These are phyloP conservation scores for Lycaon pictus DNA, from an alignment of 2,113 vertebrate species.

Conservation along the genomic window DNA sequence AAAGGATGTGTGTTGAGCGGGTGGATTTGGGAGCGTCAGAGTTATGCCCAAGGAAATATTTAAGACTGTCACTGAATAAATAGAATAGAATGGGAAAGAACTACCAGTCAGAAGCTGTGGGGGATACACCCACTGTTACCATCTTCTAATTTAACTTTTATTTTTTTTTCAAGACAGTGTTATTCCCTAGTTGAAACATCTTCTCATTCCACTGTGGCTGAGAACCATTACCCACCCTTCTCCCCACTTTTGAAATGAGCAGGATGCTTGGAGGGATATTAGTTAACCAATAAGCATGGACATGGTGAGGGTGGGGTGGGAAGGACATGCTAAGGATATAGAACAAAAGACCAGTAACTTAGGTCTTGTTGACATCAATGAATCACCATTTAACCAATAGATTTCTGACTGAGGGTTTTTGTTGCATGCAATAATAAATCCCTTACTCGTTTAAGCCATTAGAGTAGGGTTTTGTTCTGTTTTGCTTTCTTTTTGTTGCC, in stretches of 20 bases:
- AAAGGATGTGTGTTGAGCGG: not conserved
- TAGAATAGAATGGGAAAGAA: not conserved
- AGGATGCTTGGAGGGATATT: not conserved
- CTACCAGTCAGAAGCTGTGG: not conserved
- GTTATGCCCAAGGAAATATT: not conserved
- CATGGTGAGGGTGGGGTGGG: too few species aligned
- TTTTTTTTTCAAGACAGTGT: not conserved
- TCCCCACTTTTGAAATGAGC: not conserved
- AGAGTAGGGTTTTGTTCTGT: not conserved
- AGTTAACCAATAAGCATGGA: not conserved
- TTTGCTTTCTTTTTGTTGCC: slow-evolving; percentile 1
- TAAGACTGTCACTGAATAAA: not conserved
- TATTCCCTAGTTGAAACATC: not conserved
- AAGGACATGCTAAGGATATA: not conserved
- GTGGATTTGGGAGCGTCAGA: not conserved
- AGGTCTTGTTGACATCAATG: not conserved
- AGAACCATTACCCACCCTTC: not conserved
- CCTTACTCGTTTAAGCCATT: not conserved
- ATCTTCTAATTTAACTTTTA: not conserved
- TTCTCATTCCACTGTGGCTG: not conserved
- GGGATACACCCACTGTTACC: not conserved
- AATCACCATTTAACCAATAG: not conserved
- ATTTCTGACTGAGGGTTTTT: not conserved
- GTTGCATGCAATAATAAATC: not conserved
- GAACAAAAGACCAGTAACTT: not conserved